phyloP scores from a whole-genome alignment of 2,797 vertebrate species.

The Caiman crocodilus region DNA sequence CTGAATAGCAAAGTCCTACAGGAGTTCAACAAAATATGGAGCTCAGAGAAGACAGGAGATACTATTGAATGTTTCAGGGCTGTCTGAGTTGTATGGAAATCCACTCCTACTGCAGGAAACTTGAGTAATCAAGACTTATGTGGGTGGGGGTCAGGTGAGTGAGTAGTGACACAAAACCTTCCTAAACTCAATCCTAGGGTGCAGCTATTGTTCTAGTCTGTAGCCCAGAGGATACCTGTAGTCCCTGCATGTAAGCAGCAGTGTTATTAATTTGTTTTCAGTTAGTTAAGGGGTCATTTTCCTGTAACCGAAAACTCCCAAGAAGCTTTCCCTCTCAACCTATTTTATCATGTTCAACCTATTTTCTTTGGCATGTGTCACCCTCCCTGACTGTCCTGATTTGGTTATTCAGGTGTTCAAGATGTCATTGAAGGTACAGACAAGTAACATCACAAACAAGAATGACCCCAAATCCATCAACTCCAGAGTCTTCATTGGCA shows the following conservation, averaged over 20 bases:
- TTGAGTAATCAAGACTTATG: not conserved
- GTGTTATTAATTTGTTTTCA: not conserved
- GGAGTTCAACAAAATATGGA: not conserved
- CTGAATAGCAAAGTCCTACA: not conserved
- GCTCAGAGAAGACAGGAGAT: not conserved
- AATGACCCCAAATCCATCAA: conserved; percentile 97
- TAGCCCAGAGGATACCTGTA: not conserved
- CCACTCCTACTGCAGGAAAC: not conserved
- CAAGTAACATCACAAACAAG: conserved; percentile 97
- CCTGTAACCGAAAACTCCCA: not conserved
- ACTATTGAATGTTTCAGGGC: not conserved
- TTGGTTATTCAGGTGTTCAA: conserved; percentile 69
- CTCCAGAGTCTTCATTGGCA: conserved; percentile 95
- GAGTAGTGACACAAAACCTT: not conserved
- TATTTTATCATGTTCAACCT: not conserved
- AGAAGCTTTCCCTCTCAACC: not conserved
- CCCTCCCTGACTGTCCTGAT: not conserved
- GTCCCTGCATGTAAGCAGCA: not conserved
- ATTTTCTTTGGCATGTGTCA: not conserved
- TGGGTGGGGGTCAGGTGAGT: not conserved
- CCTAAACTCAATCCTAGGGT: not conserved
- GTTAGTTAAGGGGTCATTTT: not conserved
- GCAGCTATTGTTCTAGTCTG: not conserved
- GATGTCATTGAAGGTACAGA: conserved; percentile 95
- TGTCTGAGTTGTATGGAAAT: not conserved